Conservation (phyloP, 30 jellyfish, hydroid and myxozoan species). For the Chrysaora quinquecirrha region DNA sequence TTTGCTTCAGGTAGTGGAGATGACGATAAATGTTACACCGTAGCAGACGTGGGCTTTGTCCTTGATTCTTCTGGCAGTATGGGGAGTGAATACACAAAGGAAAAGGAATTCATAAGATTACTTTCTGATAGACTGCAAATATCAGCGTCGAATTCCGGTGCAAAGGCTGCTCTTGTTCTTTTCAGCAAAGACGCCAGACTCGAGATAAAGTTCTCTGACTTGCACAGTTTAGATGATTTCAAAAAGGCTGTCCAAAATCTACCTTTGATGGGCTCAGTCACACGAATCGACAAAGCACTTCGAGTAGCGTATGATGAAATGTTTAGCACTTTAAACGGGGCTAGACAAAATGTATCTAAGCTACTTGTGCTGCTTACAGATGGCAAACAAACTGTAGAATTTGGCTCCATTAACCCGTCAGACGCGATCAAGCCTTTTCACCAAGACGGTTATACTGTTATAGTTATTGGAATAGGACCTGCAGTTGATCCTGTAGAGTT, state of each 20-base stretch:
- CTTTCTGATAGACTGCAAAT: slow-evolving; percentile 3
- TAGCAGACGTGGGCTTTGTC: slow-evolving; percentile 39
- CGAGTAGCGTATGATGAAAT: slow-evolving; percentile 59
- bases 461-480: slow-evolving; percentile 83
- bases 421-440: slow-evolving; percentile 73
- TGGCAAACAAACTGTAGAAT: slow-evolving; percentile 84
- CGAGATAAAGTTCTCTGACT: slow-evolving; percentile 37
- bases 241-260: slow-evolving; percentile 30
- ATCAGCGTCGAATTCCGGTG: background rate
- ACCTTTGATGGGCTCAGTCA: slow-evolving; percentile 59
- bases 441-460: slow-evolving; percentile 47
- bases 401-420: slow-evolving; percentile 75
- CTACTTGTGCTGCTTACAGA: slow-evolving; percentile 85
- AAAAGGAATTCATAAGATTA: slow-evolving; percentile 6
- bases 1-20: background rate
- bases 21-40: background rate
- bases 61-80: slow-evolving; percentile 39
- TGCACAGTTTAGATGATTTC: slow-evolving; percentile 10
- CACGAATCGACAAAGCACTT: slow-evolving; percentile 73
- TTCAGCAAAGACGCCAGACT: slow-evolving; percentile 49
- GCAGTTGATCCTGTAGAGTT: slow-evolving; percentile 65
- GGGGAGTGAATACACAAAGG: background rate
- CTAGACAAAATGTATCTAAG: slow-evolving; percentile 53
- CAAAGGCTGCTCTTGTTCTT: slow-evolving; percentile 52
- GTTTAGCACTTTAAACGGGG: slow-evolving; percentile 46